Evolutionary conservation across 2,888 invertebrate genomes (phyloP).

Genomic region (Nezara viridula): DNA sequence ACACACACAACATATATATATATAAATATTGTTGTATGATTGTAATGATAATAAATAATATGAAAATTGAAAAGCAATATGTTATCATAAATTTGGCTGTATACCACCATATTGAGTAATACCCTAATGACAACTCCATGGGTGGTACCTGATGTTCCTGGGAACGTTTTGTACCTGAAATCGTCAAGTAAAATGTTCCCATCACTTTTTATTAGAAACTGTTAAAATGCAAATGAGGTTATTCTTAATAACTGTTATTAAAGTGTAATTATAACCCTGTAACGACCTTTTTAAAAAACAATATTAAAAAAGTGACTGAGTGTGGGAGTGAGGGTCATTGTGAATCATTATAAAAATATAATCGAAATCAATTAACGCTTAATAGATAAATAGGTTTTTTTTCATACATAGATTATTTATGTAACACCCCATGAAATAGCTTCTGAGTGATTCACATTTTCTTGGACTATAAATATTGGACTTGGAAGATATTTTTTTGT

Average conservation of each 20-base stretch:
- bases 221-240: slow-evolving; percentile 21
- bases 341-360: background rate
- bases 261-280: background rate
- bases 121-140: background rate
- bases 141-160: background rate
- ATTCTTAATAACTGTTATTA: background rate
- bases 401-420: too few relatives aligned
- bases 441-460: too few relatives aligned
- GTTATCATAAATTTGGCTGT: too few relatives aligned
- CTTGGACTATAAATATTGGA: too few relatives aligned
- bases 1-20: too few relatives aligned
- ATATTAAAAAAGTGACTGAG: background rate
- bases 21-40: too few relatives aligned
- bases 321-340: slow-evolving; percentile 1
- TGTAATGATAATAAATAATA: too few relatives aligned
- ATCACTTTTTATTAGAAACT: slow-evolving; percentile 26
- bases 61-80: too few relatives aligned
- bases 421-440: too few relatives aligned
- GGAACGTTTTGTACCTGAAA: background rate
- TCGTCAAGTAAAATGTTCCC: background rate
- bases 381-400: background rate
- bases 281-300: background rate
- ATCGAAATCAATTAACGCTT: background rate
- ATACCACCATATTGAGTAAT: background rate
- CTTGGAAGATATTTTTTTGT: too few relatives aligned